Percentiles rank a stretch among this genome's conserved stretches.
Evolutionary conservation across 2,888 invertebrate genomes (phyloP).

Genomic region (Hypolimnas misippus): DNA sequence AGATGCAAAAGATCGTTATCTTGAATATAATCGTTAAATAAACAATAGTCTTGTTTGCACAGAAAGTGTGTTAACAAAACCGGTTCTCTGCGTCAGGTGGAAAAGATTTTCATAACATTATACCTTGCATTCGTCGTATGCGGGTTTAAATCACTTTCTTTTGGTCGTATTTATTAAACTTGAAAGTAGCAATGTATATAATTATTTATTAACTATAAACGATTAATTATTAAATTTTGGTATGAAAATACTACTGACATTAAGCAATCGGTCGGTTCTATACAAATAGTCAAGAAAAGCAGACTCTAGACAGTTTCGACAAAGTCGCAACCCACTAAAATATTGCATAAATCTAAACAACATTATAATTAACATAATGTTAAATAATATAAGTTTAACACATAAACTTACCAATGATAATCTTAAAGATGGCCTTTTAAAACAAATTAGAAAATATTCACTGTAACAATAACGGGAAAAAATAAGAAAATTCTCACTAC

Average conservation of each 20-base stretch:
- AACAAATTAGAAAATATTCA: slow-evolving; percentile 15
- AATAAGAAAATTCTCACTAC: slow-evolving; percentile 25
- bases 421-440: slow-evolving; percentile 1
- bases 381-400: slow-evolving; percentile 5
- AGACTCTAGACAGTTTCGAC: slow-evolving; percentile 17
- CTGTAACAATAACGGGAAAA: slow-evolving; percentile 19
- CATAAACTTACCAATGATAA: slow-evolving; percentile 28
- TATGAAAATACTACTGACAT: slow-evolving; percentile 3
- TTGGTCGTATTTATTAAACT: background rate
- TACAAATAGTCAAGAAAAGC: slow-evolving; percentile 32
- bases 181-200: background rate
- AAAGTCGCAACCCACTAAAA: slow-evolving; percentile 34
- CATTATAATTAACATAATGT: background rate
- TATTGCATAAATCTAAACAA: slow-evolving; percentile 22
- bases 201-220: background rate
- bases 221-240: background rate
- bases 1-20: background rate
- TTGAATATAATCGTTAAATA: background rate
- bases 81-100: background rate
- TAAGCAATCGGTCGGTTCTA: slow-evolving; percentile 30
- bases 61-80: slow-evolving; percentile 2
- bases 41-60: background rate
- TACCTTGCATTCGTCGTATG: background rate
- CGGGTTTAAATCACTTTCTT: background rate
- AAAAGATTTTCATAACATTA: slow-evolving; percentile 1